These are phyloP conservation scores for Drosophila auraria DNA, from an alignment of 1,140 invertebrate genomes.

Conservation along the genomic window DNA sequence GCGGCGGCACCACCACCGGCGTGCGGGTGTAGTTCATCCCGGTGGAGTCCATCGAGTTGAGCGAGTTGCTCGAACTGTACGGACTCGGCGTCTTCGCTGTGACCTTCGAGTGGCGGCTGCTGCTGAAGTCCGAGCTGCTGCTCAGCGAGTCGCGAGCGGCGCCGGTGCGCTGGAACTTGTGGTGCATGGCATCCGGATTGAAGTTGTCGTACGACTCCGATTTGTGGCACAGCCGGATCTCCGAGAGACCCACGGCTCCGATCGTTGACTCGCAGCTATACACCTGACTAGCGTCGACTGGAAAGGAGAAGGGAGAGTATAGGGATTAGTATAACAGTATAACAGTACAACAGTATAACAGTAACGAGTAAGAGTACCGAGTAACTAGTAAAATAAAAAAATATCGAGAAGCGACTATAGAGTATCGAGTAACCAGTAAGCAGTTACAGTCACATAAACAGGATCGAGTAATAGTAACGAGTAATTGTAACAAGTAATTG, in stretches of 20 bases:
- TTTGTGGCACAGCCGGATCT: constrained; percentile 82
- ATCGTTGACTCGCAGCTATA: constrained; percentile 84
- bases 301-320: not conserved
- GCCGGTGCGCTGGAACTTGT: constrained; percentile 78
- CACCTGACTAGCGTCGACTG: constrained; percentile 84
- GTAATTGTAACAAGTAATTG: no score
- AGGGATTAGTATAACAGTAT: not conserved
- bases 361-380: no score
- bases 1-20: constrained; percentile 58
- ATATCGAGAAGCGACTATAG: no score
- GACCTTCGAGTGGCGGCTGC: constrained; percentile 81
- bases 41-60: constrained; percentile 84
- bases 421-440: no score
- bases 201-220: constrained; percentile 81
- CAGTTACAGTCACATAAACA: no score
- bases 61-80: constrained; percentile 83
- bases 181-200: constrained; percentile 74
- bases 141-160: constrained; percentile 76
- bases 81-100: constrained; percentile 83
- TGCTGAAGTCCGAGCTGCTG: constrained; percentile 84
- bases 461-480: no score
- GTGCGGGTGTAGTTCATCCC: constrained; percentile 80
- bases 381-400: no score
- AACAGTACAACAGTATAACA: no score
- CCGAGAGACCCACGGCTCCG: constrained; percentile 81